A percentile compares a stretch with the other conserved stretches of the same genome.
Evolutionary conservation across 2,113 vertebrate genomes (phyloP).

Genomic region (Pao palembangensis): DNA sequence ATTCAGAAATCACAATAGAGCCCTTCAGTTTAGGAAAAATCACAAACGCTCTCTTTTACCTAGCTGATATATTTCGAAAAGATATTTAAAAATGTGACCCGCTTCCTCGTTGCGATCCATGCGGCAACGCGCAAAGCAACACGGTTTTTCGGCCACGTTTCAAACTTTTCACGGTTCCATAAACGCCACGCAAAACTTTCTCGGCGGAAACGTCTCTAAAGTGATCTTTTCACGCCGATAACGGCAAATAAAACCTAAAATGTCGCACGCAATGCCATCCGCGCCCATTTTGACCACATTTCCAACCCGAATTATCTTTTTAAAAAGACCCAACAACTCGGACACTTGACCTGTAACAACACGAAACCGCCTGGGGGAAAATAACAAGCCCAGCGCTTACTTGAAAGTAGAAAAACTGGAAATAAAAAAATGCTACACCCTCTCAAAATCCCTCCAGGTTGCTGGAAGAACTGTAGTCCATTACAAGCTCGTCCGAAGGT

Average conservation of each 20-base stretch:
- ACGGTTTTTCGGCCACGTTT: slow-evolving; percentile 69
- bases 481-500: slow-evolving; percentile 82
- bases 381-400: slow-evolving; percentile 62
- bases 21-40: slow-evolving; percentile 6
- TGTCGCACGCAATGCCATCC: slow-evolving; percentile 16
- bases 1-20: slow-evolving; percentile 31
- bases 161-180: slow-evolving; percentile 73
- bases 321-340: slow-evolving; percentile 9
- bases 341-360: slow-evolving; percentile 27
- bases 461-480: slow-evolving; percentile 80
- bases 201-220: slow-evolving; percentile 30
- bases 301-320: slow-evolving; percentile 1
- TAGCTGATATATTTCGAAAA: not conserved
- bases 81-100: not conserved
- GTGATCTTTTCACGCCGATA: not conserved
- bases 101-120: slow-evolving; percentile 4
- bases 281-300: slow-evolving; percentile 55
- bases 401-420: slow-evolving; percentile 63
- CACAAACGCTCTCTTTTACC: not conserved
- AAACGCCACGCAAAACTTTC: slow-evolving; percentile 60
- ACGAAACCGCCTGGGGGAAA: slow-evolving; percentile 8
- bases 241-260: not conserved
- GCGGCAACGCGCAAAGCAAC: slow-evolving; percentile 40
- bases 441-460: slow-evolving; percentile 75
- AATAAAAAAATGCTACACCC: slow-evolving; percentile 67